Base-by-base conservation (phyloP, 1,140 invertebrate genomes). In the Coelopa frigida region DNA sequence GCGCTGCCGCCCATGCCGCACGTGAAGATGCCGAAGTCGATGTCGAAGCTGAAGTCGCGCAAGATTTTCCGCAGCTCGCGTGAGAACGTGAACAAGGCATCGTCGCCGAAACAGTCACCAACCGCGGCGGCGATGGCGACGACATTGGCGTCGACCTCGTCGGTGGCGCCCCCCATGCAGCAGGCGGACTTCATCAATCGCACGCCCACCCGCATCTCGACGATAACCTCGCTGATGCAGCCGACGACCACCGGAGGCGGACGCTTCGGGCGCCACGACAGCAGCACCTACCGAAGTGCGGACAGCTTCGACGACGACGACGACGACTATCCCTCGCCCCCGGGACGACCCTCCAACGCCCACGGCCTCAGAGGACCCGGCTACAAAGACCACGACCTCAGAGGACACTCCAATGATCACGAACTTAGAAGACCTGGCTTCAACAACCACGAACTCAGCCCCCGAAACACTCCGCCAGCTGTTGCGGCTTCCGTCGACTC, bases 151-250 rank as follows among this genome's bases (percentile, higher is more conserved):
- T 17, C 38, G 23, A 17, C 46, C 15, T 17, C 5, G 12, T 46
- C 29, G 39, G 17, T 37, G 29, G 15, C 7, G 21, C 40, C 33
- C 26, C 21, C 23, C 12, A 43, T 52, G 12, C 51, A 48, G 4
- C 55, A 54, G n/a, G 51, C 59, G 5, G 51, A 54, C 49, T 66
- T 64, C 14, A 62, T 68, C 36, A 60, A 67, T 50, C 52, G 54
- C 6, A 64, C 64, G 17, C 63, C 64, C 4, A 51, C 54, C 15
- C 51, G 57, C 23, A 68, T 67, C 26, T 64, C 61, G 8, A 68
- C 64, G 7, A 60, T 68, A 29, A 60, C 61, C 20, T 64, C 63
- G 5, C 24, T 67, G 17, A 61, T 68, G 57, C 49, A 61, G 15
- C 51, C 61, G 24, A 49, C 49, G 2, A 38, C 10, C 7, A 26